Percentiles rank a stretch among this genome's conserved stretches.
Evolutionary conservation across 2,113 vertebrate genomes (phyloP).

Genomic region (Ptychochromis oligacanthus): DNA sequence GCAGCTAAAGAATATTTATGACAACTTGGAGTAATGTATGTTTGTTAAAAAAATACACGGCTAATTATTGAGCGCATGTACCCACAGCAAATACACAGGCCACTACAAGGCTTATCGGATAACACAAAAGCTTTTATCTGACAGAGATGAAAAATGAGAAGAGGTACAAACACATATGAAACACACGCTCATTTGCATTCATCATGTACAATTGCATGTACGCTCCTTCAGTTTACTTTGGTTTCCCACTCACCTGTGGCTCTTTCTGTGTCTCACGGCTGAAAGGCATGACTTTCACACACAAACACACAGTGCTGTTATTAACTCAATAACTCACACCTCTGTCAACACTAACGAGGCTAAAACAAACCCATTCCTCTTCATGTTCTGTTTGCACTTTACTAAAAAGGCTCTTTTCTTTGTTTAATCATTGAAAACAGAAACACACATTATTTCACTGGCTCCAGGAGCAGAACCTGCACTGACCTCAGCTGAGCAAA

Average conservation of each 20-base stretch:
- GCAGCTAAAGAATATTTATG: constrained; percentile 74
- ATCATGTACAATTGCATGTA: not conserved
- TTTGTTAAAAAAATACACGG: constrained; percentile 26
- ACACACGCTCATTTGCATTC: constrained; percentile 27
- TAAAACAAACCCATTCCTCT: constrained; percentile 59
- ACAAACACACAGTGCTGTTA: constrained; percentile 36
- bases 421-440: constrained; percentile 13
- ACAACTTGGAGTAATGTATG: constrained; percentile 56
- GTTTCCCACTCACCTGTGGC: constrained; percentile 42
- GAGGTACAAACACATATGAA: not conserved
- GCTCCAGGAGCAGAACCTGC: constrained; percentile 28
- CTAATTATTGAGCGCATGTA: constrained; percentile 19
- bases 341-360: constrained; percentile 59
- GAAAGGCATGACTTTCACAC: constrained; percentile 1
- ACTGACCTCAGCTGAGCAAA: constrained; percentile 47
- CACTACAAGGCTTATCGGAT: constrained; percentile 31
- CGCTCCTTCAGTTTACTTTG: constrained; percentile 9
- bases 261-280: not conserved
- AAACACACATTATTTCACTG: not conserved
- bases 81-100: constrained; percentile 8
- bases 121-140: constrained; percentile 19
- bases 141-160: constrained; percentile 8
- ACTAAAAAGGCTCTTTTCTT: constrained; percentile 24
- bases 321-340: constrained; percentile 71
- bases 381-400: constrained; percentile 49